Evolutionary conservation across 2,888 invertebrate genomes (phyloP).

Genomic region (Gnatocerus cornutus): DNA sequence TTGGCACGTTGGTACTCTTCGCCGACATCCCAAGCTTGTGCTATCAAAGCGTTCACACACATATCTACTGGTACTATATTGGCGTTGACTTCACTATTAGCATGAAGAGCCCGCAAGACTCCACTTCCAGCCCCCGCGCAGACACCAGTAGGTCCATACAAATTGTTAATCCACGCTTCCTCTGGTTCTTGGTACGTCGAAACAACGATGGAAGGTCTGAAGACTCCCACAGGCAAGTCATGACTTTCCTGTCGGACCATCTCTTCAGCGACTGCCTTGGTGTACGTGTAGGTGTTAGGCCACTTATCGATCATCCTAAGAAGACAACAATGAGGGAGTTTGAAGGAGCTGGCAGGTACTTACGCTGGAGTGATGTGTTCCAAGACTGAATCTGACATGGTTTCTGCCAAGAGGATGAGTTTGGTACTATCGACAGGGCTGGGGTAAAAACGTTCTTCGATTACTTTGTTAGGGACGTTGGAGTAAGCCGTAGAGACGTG

Average conservation of each 20-base stretch:
- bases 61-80: constrained; percentile 87
- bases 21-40: constrained; percentile 82
- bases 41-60: constrained; percentile 87
- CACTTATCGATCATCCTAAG: constrained; percentile 79
- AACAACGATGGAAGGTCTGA: constrained; percentile 87
- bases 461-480: constrained; percentile 69
- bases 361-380: constrained; percentile 76
- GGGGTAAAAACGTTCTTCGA: constrained; percentile 75
- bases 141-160: constrained; percentile 89
- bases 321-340: too few relatives aligned
- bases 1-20: constrained; percentile 18
- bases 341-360: constrained; percentile 59
- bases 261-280: constrained; percentile 91
- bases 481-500: constrained; percentile 78
- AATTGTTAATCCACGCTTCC: constrained; percentile 92
- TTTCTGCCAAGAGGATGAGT: constrained; percentile 72
- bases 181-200: constrained; percentile 83
- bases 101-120: constrained; percentile 82
- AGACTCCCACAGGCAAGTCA: constrained; percentile 86
- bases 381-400: constrained; percentile 72
- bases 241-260: constrained; percentile 79
- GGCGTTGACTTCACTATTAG: constrained; percentile 79
- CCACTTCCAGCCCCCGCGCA: constrained; percentile 86
- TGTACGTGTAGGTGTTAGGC: constrained; percentile 94
- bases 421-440: constrained; percentile 73